phyloP scores from a whole-genome alignment of 2,113 vertebrate genomes.

The Proterorhinus semilunaris region DNA sequence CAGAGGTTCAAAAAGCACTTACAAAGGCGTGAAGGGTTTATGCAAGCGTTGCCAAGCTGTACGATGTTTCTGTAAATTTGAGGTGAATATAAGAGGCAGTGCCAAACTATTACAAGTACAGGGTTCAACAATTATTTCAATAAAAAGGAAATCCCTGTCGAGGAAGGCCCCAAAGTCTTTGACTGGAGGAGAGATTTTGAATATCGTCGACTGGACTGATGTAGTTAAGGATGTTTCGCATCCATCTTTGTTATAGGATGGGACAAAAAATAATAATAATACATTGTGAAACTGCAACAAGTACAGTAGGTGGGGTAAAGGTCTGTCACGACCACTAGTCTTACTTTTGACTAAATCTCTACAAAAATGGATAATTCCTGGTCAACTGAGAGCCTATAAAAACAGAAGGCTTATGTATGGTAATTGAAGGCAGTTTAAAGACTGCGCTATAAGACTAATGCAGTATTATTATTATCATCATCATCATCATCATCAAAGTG shows the following conservation, averaged over 20 bases:
- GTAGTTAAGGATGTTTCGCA: too few species aligned
- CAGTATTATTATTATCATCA: not conserved
- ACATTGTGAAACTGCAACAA: too few species aligned
- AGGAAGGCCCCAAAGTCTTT: not conserved
- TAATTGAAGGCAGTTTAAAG: constrained; percentile 17
- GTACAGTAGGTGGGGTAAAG: too few species aligned
- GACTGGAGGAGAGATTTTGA: too few species aligned
- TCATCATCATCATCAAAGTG: not conserved
- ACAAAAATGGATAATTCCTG: too few species aligned
- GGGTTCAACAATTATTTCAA: not conserved
- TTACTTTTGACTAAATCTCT: too few species aligned
- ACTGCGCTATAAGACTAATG: too few species aligned
- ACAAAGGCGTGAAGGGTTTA: not conserved
- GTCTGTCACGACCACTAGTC: too few species aligned
- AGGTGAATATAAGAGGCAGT: not conserved
- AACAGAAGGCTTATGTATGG: not conserved
- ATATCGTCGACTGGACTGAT: too few species aligned
- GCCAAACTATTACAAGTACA: not conserved
- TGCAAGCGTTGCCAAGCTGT: not conserved
- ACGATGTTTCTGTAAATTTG: not conserved
- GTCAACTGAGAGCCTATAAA: too few species aligned
- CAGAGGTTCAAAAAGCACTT: constrained; percentile 24
- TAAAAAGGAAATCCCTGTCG: not conserved
- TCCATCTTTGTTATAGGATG: too few species aligned
- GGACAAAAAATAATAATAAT: too few species aligned